Conservation (phyloP, 1,140 invertebrate genomes). For the Dendrolimus kikuchii region DNA sequence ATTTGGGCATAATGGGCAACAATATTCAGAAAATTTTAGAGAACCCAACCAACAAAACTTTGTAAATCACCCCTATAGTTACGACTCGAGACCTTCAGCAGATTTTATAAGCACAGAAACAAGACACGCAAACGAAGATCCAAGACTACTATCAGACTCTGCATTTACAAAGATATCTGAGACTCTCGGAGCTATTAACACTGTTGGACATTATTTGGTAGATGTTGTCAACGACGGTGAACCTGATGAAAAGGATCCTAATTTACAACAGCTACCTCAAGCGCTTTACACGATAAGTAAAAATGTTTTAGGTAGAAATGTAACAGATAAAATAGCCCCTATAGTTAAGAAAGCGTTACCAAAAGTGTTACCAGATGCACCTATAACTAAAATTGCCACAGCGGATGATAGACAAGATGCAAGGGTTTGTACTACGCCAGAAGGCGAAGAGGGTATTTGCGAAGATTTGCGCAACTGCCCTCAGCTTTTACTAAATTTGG, state of each 20-base stretch:
- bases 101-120: constrained; percentile 37
- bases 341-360: constrained; percentile 79
- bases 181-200: constrained; percentile 84
- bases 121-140: constrained; percentile 41
- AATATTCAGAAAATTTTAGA: too few relatives aligned
- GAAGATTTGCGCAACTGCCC: constrained; percentile 92
- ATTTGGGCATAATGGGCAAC: background rate
- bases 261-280: constrained; percentile 69
- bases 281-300: constrained; percentile 87
- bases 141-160: constrained; percentile 70
- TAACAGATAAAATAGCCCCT: constrained; percentile 84
- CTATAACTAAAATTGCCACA: constrained; percentile 55
- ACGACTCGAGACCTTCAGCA: constrained; percentile 21
- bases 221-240: constrained; percentile 78
- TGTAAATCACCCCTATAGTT: constrained; percentile 14
- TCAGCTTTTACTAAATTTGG: constrained; percentile 86
- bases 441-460: constrained; percentile 84
- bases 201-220: constrained; percentile 86
- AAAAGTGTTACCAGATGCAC: constrained; percentile 54
- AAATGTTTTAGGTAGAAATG: constrained; percentile 85
- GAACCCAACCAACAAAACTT: constrained; percentile 22
- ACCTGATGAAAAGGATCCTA: constrained; percentile 54
- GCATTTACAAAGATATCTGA: constrained; percentile 78
- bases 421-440: constrained; percentile 83
- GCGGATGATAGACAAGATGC: constrained; percentile 33